phyloP scores from a whole-genome alignment of 1,140 invertebrate genomes.

The Cephus cinctus region DNA sequence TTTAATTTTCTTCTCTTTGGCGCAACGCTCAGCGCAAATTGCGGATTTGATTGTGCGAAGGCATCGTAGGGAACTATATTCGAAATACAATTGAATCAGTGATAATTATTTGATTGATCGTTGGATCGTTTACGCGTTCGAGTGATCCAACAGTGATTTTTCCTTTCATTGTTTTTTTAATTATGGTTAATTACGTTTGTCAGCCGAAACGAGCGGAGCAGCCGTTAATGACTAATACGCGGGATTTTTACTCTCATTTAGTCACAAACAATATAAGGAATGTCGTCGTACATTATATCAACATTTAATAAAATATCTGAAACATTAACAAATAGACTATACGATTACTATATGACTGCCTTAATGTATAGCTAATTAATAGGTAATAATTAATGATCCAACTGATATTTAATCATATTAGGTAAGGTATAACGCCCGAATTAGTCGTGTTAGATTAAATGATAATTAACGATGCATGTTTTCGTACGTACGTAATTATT shows the following conservation, averaged over 20 bases:
- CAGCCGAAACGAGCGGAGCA: conserved; percentile 36
- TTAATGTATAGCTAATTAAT: conserved; percentile 39
- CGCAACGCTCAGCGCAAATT: conserved; percentile 21
- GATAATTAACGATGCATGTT: conserved; percentile 20
- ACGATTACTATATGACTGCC: conserved; percentile 47
- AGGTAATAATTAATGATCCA: conserved; percentile 28
- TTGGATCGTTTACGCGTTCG: conserved; percentile 21
- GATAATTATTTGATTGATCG: conserved; percentile 29
- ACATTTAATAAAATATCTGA: conserved; percentile 57
- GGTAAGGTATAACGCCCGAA: conserved; percentile 13
- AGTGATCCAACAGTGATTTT: no score
- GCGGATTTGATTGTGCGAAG: conserved; percentile 37
- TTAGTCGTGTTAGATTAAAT: conserved; percentile 17
- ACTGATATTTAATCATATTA: conserved; percentile 27
- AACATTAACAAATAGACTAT: conserved; percentile 55
- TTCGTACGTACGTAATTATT: conserved; percentile 22
- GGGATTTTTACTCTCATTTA: conserved; percentile 21
- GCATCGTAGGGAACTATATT: conserved; percentile 28
- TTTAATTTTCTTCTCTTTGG: no score
- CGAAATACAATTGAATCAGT: conserved; percentile 16
- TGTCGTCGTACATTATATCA: conserved; percentile 54
- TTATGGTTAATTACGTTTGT: conserved; percentile 22
- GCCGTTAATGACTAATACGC: conserved; percentile 36
- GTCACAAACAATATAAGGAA: conserved; percentile 50
- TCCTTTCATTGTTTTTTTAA: background rate